Evolutionary conservation across 2,113 vertebrate species (phyloP).

Genomic region (Phocoena sinus): DNA sequence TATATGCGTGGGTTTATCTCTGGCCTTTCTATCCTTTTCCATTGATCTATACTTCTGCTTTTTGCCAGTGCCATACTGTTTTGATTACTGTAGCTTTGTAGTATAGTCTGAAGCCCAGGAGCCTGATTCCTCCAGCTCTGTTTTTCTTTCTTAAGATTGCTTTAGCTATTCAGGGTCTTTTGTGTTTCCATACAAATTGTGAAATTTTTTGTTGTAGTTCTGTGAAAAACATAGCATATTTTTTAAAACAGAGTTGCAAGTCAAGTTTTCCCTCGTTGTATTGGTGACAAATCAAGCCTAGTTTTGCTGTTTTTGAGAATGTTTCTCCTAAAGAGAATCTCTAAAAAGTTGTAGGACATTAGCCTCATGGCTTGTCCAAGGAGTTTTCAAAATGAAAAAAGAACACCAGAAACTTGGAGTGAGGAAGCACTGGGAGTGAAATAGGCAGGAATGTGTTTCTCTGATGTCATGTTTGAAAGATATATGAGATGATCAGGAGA

Average conservation of each 20-base stretch:
- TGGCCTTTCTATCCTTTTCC: too few species aligned
- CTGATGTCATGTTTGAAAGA: conserved; percentile 30
- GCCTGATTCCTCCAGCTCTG: too few species aligned
- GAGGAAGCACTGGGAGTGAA: background rate
- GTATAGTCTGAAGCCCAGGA: too few species aligned
- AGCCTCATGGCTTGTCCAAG: background rate
- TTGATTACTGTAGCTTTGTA: too few species aligned
- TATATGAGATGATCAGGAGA: background rate
- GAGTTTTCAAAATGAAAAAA: conserved; percentile 31
- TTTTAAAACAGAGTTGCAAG: background rate
- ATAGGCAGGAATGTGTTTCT: background rate
- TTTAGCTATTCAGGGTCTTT: too few species aligned
- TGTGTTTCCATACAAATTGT: too few species aligned
- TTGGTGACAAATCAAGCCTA: background rate
- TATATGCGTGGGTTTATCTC: too few species aligned
- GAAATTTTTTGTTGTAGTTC: too few species aligned
- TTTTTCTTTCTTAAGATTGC: too few species aligned
- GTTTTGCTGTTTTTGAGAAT: background rate
- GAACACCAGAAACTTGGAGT: background rate
- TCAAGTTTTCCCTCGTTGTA: background rate
- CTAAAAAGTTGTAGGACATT: background rate
- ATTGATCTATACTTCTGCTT: too few species aligned
- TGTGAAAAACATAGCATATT: background rate
- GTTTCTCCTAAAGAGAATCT: conserved; percentile 2
- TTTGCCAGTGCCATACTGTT: too few species aligned